Evolutionary conservation across 1,140 invertebrate genomes (phyloP), one percentile per base, ranked within the genome.

Genomic region (Rhynchophorus ferrugineus): DNA sequence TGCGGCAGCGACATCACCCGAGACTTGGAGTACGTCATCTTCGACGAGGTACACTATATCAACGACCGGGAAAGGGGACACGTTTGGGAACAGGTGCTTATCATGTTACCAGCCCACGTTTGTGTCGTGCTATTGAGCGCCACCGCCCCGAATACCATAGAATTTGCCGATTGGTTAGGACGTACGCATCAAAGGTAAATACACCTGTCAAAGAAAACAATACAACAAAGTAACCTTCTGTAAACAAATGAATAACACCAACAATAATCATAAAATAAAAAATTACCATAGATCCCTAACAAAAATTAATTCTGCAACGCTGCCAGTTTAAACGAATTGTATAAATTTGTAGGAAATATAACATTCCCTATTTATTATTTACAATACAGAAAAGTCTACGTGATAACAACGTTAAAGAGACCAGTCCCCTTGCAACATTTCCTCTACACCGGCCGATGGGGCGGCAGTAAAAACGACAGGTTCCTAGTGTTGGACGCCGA

Each of bases 21-120:
- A 46, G 95, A 99, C 73, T 74, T 99, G 38, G 95, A 99, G 69
- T 99, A 93, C 79, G 96, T 99, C 2, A 95, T 99, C 61, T 99
- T 99, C 70, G 97, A 99, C 72, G 97, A 99, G 77, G 60, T 61
- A 18, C 96, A 99, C 71, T 99, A 99, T 65, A 93, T 99, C 39
- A 99, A 98, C 70, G 91, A 99, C 75, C 81, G 85, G 43, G 94
- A 98, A 73, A 87, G 97, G 60, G 97, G 97, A 13, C 94, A 99
- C 63, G 96, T 99, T 1, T 99, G 97, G 96, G 97, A 99, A 74
- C 95, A 99, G 74, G 93, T 66, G 1, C 75, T 99, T 0, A 99
- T 99, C 61, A 79, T 99, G 66, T 69, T 99, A 33, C 95, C 95
- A 0, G 78, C 84, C 11, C 90, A 95, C 68, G 92, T 99, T 1